Percentiles rank a stretch among this genome's conserved stretches.
These are phyloP conservation scores for Leptothorax acervorum DNA, from an alignment of 2,888 invertebrate species.

Conservation along the genomic window DNA sequence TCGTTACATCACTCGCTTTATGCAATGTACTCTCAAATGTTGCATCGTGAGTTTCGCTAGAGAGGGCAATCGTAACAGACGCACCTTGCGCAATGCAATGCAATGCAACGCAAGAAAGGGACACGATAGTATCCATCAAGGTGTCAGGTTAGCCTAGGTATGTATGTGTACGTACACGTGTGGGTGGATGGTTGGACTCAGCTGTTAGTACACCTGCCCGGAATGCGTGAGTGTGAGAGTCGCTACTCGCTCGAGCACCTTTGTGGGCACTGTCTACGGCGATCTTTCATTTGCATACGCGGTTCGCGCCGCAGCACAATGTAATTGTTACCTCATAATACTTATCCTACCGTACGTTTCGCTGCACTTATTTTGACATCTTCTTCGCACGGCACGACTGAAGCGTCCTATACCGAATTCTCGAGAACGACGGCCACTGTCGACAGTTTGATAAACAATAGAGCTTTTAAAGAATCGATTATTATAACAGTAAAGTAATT, in stretches of 20 bases:
- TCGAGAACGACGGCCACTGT: neutral
- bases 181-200: slow-evolving; percentile 80
- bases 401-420: neutral
- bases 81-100: slow-evolving; percentile 74
- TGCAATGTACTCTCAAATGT: slow-evolving; percentile 58
- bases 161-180: neutral
- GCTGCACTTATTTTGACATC: slow-evolving; percentile 72
- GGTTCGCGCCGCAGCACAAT: slow-evolving; percentile 77
- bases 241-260: slow-evolving; percentile 67
- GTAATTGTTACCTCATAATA: slow-evolving; percentile 82
- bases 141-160: slow-evolving; percentile 70
- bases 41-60: slow-evolving; percentile 66
- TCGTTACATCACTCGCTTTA: slow-evolving; percentile 36
- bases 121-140: slow-evolving; percentile 75
- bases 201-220: slow-evolving; percentile 81
- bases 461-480: neutral
- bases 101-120: slow-evolving; percentile 70
- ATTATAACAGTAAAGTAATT: neutral
- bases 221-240: slow-evolving; percentile 59
- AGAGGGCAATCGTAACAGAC: slow-evolving; percentile 64
- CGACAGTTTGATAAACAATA: neutral
- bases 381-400: slow-evolving; percentile 63
- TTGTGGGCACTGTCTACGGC: slow-evolving; percentile 73
- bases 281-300: slow-evolving; percentile 78
- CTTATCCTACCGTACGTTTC: slow-evolving; percentile 68